phyloP scores from a whole-genome alignment of 2,797 vertebrate genomes.

The Platyrinchus mystaceus region DNA sequence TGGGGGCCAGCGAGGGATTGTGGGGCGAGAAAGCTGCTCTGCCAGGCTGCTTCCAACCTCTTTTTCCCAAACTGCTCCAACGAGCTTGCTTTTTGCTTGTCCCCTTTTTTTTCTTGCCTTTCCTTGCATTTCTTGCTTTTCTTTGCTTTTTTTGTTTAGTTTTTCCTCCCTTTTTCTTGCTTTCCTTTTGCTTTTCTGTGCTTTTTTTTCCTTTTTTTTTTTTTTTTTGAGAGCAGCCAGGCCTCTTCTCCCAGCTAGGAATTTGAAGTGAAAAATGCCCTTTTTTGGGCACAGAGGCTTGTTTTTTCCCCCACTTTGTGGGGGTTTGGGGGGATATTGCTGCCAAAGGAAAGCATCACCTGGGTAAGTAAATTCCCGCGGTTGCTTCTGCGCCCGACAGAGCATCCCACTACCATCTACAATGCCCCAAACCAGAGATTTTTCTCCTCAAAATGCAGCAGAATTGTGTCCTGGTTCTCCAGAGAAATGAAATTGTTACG shows the following conservation, averaged over 20 bases:
- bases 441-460: not conserved
- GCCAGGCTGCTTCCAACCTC: not conserved
- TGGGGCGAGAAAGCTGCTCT: constrained; percentile 31
- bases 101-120: fast-evolving
- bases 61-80: not conserved
- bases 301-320: not conserved
- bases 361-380: not conserved
- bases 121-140: not conserved
- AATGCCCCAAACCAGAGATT: not conserved
- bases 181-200: not conserved
- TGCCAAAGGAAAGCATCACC: not conserved
- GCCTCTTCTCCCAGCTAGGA: not conserved
- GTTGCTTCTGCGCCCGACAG: fast-evolving
- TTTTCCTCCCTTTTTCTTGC: not conserved
- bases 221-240: not conserved
- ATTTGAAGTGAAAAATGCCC: not conserved
- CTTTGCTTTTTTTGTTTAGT: not conserved
- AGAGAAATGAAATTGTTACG: fast-evolving
- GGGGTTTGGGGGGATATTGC: not conserved
- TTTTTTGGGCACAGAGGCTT: not conserved
- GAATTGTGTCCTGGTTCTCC: not conserved
- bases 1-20: constrained; percentile 44
- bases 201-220: too few relatives aligned
- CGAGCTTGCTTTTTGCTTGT: not conserved
- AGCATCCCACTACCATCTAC: not conserved